Evolutionary conservation across 2,888 invertebrate genomes (phyloP), one percentile per base, ranked within the genome.

Genomic region (Eupelmus urozonus): DNA sequence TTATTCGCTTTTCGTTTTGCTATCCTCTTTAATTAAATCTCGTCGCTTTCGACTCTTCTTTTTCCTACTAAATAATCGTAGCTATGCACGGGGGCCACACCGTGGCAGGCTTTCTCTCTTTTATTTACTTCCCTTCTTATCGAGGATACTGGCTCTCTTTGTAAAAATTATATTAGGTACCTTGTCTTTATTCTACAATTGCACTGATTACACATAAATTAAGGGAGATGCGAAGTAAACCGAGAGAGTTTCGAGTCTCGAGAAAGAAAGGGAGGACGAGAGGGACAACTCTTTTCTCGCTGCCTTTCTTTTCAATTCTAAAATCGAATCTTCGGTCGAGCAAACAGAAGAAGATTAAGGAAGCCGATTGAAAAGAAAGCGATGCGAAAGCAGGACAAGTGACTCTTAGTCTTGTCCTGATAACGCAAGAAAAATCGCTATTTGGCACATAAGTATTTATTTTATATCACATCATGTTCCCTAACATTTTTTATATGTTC

Each of bases 121-220:
- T 71, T 69, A 63, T 71, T 63, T 51, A 57, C 25, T 40, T 57
- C 55, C 69, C 70, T 25, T 75, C 49, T 76, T 42, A 49, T 65
- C 71, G 86, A 88, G 86, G 88, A 88, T 89, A 89, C 89, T 89
- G 88, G 88, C 88, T 88, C 88, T 88, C 85, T 88, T 88, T 88
- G 85, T 88, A 85, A 88, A 80, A 88, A 89, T 88, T 88, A 88
- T 72, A 87, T 88, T 87, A 89, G 88, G 88, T 89, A 89, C 89
- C 86, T 87, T 86, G 87, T 88, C n/a, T n/a, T 86, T 88, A 78
- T 57, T 73, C 84, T 84, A 87, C 81, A 85, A 89, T 89, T 89
- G 89, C 89, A 89, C 89, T 88, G 88, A 60, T 80, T 75, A 62
- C 45, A 65, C 57, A 87, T 87, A 87, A 87, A 87, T 69, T 82